Percentiles rank a stretch among this genome's conserved stretches.
Conservation (phyloP, 2,113 vertebrate genomes). For the Pholis gunnellus region DNA sequence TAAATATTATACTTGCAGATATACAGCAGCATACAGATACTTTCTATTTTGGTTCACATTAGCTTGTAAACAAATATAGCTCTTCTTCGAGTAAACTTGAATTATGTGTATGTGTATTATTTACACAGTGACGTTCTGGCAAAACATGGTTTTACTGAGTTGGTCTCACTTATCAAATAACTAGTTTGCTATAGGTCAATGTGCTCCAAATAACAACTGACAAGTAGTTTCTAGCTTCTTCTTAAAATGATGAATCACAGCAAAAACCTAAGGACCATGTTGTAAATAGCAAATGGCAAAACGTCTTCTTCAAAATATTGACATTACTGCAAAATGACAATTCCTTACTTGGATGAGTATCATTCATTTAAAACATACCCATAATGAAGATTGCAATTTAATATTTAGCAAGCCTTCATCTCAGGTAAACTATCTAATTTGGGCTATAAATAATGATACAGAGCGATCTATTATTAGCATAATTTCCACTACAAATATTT, state of each 20-base stretch:
- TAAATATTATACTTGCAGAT: conserved; percentile 12
- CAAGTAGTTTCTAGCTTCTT: background rate
- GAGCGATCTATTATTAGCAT: conserved; percentile 67
- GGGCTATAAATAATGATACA: conserved; percentile 40
- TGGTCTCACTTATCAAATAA: conserved; percentile 4
- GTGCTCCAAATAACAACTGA: background rate
- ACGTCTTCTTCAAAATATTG: background rate
- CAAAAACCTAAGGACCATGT: background rate
- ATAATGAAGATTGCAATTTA: conserved; percentile 27
- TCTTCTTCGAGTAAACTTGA: conserved; percentile 35
- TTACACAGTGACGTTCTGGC: conserved; percentile 27
- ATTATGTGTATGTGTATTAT: background rate
- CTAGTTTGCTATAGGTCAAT: conserved; percentile 2
- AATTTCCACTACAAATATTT: conserved; percentile 67
- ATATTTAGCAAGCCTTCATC: conserved; percentile 47
- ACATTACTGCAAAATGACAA: background rate
- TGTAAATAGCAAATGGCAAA: background rate
- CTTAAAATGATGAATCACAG: conserved; percentile 1
- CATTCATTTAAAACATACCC: conserved; percentile 17
- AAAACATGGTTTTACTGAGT: conserved; percentile 25
- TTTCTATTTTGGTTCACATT: conserved; percentile 47
- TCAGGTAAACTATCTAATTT: conserved; percentile 64
- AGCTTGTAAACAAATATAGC: conserved; percentile 46
- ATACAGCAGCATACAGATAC: conserved; percentile 11
- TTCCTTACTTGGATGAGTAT: background rate